Base-by-base conservation (phyloP, 2,113 vertebrate species). In the Corythaeola cristata region DNA sequence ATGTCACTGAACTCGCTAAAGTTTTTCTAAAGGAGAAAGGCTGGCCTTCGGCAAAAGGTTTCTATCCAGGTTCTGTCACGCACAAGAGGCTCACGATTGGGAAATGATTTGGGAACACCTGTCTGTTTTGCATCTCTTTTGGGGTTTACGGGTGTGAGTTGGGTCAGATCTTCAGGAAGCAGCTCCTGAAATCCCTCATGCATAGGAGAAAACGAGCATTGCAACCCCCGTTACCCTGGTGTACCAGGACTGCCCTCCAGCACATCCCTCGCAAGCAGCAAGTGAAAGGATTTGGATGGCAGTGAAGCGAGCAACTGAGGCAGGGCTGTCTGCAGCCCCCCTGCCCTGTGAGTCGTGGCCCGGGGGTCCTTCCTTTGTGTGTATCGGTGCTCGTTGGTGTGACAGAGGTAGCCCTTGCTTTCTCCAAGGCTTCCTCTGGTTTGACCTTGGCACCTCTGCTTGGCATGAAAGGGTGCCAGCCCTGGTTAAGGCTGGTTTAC, bases 61-160 rank as follows among this genome's bases (percentile, higher is more conserved):
- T 68, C 15, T 16, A 1, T 69, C 18, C 7, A 32, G 28, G 2
- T 85, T 76, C 39, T 7, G 0, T 60, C 33, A 3, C 0, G 2
- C 27, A 35, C 3, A 7, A n/a, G 56, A 49, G 22, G 58, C 52
- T 77, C 14, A 19, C 18, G 2, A 12, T 63, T 22, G 21, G 30
- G 56, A 66, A 75, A 6, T 76, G 8, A 30, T 8, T 5, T 41
- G 47, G 21, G 23, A 5, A 18, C 8, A 24, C 5, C 21, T 14
- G 4, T 64, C 5, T 1, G 14, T 89, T 77, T 60, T 45, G 11
- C 19, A 7, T 49, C 26, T 64, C 12, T 86, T n/a, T 18, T 21
- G 49, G 19, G 15, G 11, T 13, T 45, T 66, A 12, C 24, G 14
- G 12, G 44, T 71, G 9, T 49, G 30, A 50, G 22, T 77, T 62